Evolutionary conservation across 2,888 invertebrate species (phyloP).

Genomic region (Pecten maximus): DNA sequence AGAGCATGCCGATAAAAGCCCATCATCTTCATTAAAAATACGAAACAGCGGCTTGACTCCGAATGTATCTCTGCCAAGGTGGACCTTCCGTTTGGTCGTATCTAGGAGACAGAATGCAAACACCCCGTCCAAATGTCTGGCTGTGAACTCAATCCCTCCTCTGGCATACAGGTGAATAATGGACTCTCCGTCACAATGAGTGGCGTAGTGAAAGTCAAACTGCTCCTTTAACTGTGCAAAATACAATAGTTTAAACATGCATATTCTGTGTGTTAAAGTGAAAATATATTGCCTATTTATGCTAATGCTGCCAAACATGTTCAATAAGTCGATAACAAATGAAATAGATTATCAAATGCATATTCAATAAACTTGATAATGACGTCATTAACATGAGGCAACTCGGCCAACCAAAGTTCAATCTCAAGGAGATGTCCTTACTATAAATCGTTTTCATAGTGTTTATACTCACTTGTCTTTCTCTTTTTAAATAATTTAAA

Average conservation of each 20-base stretch:
- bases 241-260: no score
- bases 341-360: no score
- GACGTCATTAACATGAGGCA: no score
- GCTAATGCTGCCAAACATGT: no score
- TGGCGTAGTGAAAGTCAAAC: slow-evolving; percentile 72
- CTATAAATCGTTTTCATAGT: no score
- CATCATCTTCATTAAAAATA: slow-evolving; percentile 73
- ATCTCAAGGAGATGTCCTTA: no score
- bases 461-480: no score
- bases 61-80: slow-evolving; percentile 89
- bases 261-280: no score
- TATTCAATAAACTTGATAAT: no score
- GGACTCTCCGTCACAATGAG: slow-evolving; percentile 81
- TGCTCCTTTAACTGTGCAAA: slow-evolving; percentile 63
- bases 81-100: slow-evolving; percentile 86
- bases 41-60: slow-evolving; percentile 90
- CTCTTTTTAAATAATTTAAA: no score
- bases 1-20: slow-evolving; percentile 73
- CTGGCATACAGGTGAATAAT: slow-evolving; percentile 87
- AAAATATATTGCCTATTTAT: no score
- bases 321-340: neutral
- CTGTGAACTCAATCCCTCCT: slow-evolving; percentile 87
- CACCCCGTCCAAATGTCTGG: slow-evolving; percentile 90
- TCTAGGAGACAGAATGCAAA: slow-evolving; percentile 91
- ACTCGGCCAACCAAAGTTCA: no score